Percentiles rank a stretch among this genome's conserved stretches.
These are phyloP conservation scores for Hydropsyche betteni DNA, from an alignment of 2,888 invertebrate genomes.

Conservation along the genomic window DNA sequence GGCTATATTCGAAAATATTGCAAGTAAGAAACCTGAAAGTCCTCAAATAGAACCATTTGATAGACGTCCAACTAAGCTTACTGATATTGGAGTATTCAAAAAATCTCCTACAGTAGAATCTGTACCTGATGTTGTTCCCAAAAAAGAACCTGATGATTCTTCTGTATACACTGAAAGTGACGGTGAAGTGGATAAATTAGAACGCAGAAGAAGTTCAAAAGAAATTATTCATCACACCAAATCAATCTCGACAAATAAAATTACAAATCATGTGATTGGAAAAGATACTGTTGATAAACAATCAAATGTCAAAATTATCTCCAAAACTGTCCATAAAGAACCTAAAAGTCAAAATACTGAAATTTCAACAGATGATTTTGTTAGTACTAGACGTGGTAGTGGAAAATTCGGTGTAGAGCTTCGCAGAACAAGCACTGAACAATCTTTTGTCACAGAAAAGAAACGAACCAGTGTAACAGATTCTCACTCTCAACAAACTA, in stretches of 20 bases:
- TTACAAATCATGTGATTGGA: slow-evolving; percentile 53
- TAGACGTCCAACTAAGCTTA: slow-evolving; percentile 60
- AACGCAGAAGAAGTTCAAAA: slow-evolving; percentile 53
- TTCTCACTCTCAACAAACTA: slow-evolving; percentile 65
- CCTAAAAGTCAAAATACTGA: slow-evolving; percentile 15
- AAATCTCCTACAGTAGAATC: slow-evolving; percentile 55
- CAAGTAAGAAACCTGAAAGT: slow-evolving; percentile 58
- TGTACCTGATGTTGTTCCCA: slow-evolving; percentile 49
- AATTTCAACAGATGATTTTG: slow-evolving; percentile 51
- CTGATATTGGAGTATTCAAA: slow-evolving; percentile 64
- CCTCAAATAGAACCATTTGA: slow-evolving; percentile 53
- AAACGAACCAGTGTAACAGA: slow-evolving; percentile 62
- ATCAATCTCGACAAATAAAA: slow-evolving; percentile 46
- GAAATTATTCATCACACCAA: slow-evolving; percentile 44
- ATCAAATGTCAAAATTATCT: slow-evolving; percentile 53
- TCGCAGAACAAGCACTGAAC: slow-evolving; percentile 67
- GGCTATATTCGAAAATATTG: slow-evolving; percentile 74
- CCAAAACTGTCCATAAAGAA: not conserved
- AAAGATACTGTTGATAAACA: slow-evolving; percentile 54
- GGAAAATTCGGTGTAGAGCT: slow-evolving; percentile 77
- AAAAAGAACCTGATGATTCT: slow-evolving; percentile 52
- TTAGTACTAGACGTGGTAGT: slow-evolving; percentile 65
- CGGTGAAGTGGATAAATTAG: slow-evolving; percentile 53
- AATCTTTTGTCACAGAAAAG: slow-evolving; percentile 61
- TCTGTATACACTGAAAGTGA: slow-evolving; percentile 54